A percentile compares a stretch with the other conserved stretches of the same genome.
These are phyloP conservation scores for Tetranychus piercei DNA, from an alignment of 2,888 invertebrate genomes.

Conservation along the genomic window DNA sequence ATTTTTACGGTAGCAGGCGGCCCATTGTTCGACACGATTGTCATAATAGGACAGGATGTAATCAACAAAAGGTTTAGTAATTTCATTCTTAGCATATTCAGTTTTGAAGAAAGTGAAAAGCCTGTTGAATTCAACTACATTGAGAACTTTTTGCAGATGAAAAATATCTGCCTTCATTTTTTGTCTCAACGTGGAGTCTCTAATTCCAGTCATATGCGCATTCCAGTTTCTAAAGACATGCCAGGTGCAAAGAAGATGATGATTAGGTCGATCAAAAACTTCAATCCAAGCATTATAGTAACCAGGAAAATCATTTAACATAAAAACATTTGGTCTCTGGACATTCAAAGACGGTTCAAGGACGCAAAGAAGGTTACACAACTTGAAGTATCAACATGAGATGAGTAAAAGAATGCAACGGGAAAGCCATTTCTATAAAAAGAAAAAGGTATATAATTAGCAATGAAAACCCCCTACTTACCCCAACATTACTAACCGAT, in stretches of 20 bases:
- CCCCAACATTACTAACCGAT: not conserved
- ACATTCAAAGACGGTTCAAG: not conserved
- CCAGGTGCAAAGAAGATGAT: not conserved
- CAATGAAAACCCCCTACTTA: not conserved
- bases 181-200: not conserved
- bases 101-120: too few relatives aligned
- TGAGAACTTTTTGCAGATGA: not conserved
- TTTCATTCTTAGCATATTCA: not conserved
- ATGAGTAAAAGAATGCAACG: not conserved
- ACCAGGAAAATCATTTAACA: not conserved
- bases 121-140: not conserved
- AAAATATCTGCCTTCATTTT: not conserved
- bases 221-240: not conserved
- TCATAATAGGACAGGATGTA: not conserved
- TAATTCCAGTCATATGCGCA: not conserved
- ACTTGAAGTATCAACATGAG: not conserved
- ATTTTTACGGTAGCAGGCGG: not conserved
- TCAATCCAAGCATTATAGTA: not conserved
- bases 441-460: not conserved
- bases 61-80: not conserved
- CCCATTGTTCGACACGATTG: not conserved
- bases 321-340: not conserved
- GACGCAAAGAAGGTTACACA: not conserved
- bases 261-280: not conserved
- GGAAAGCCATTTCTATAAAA: too few relatives aligned